Evolutionary conservation across 2,888 invertebrate species (phyloP), one percentile per base, ranked within the genome.

Genomic region (Drosophila infuscata): DNA sequence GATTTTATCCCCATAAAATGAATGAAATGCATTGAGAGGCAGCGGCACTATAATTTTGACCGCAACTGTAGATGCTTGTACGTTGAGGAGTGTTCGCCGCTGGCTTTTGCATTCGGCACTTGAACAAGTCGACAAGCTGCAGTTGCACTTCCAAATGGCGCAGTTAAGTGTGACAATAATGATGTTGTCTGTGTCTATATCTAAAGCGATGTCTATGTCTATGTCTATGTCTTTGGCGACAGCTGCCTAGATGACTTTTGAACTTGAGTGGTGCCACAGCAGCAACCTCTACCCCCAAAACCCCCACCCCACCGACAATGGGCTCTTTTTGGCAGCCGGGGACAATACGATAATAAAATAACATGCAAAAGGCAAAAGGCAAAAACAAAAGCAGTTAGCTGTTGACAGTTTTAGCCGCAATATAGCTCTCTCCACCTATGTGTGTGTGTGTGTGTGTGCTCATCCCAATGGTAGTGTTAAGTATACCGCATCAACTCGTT

Each of bases 41-140:
- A n/a, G 9, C 46, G 15, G 8, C 25, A 15, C 15, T 25, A 46
- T 25, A 15, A 7, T 46, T 46, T 8, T 15, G 20, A 8, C 20
- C 20, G 25, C 20, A 15, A 15, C 46, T 46, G 46, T 46, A 25
- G 7, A 15, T 15, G 46, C 11, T 46, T 8, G 20, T 15, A 53
- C 48, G 54, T 46, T 29, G 51, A 51, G 58, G 53, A 12, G 46
- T 64, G 53, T 49, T 49, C 58, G 67, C 70, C 66, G 66, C 43
- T 86, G 76, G 76, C 85, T 74, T 88, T 82, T 84, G 85, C 88
- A 82, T 85, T 71, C 65, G 76, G 59, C 85, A 80, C 83, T 87
- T 76, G 72, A 82, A 59, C 70, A 59, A 70, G 71, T 71, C 71
- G 74, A 81, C 65, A 70, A 72, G 79, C 70, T 68, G 81, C 86